A percentile compares a stretch with the other conserved stretches of the same genome.
Evolutionary conservation across 2,797 vertebrate genomes (phyloP).

Genomic region (Lindbergichthys nudifrons): DNA sequence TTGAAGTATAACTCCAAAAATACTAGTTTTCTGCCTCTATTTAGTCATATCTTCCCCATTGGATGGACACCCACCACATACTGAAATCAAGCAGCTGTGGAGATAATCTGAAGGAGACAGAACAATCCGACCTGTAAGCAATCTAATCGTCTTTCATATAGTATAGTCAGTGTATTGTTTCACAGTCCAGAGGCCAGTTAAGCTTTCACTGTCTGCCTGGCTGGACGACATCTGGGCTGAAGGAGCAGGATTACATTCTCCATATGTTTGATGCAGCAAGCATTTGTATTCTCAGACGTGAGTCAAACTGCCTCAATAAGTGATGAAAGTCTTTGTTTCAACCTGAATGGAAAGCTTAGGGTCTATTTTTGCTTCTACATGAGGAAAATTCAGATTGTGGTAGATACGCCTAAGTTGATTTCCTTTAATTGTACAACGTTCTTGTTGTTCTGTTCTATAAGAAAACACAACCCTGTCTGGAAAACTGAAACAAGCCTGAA

Average conservation of each 20-base stretch:
- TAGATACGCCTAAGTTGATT: slow-evolving; percentile 22
- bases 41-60: not conserved
- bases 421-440: slow-evolving; percentile 37
- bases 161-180: not conserved
- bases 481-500: slow-evolving; percentile 11
- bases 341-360: not conserved
- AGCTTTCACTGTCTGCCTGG: not conserved
- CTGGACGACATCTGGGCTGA: slow-evolving; percentile 28
- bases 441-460: not conserved
- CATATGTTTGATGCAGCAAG: slow-evolving; percentile 11
- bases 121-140: slow-evolving; percentile 14
- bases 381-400: slow-evolving; percentile 5
- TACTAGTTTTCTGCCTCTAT: not conserved
- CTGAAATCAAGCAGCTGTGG: slow-evolving; percentile 24
- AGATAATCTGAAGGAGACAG: slow-evolving; percentile 21
- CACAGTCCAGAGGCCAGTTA: not conserved
- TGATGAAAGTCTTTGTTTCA: slow-evolving; percentile 16
- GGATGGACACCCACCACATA: not conserved
- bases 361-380: slow-evolving; percentile 5
- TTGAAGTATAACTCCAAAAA: not conserved
- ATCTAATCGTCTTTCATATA: slow-evolving; percentile 28
- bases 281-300: not conserved
- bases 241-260: slow-evolving; percentile 22
- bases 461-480: not conserved
- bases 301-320: not conserved